phyloP scores from a whole-genome alignment of 2,888 invertebrate species.

The Stomorhina lunata region DNA sequence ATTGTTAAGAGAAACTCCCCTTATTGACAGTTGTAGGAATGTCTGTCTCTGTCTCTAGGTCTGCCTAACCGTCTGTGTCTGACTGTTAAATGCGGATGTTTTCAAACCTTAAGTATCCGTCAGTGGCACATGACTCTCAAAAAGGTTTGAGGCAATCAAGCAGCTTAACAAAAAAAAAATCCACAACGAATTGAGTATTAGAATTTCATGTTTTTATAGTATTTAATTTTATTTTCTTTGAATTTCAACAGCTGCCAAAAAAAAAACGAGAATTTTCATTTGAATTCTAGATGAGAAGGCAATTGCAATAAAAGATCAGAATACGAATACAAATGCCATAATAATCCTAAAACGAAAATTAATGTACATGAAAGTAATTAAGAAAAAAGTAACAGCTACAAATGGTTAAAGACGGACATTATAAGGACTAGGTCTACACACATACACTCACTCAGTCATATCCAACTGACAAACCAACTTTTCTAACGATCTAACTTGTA shows the following conservation, averaged over 20 bases:
- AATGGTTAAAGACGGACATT: too few relatives aligned
- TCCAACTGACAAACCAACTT: neutral
- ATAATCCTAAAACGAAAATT: slow-evolving; percentile 22
- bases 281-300: slow-evolving; percentile 41
- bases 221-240: slow-evolving; percentile 36
- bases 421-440: slow-evolving; percentile 9
- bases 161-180: slow-evolving; percentile 19
- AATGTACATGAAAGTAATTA: slow-evolving; percentile 53
- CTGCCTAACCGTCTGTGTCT: too few relatives aligned
- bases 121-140: slow-evolving; percentile 55
- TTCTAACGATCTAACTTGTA: too few relatives aligned
- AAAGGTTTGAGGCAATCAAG: slow-evolving; percentile 38
- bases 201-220: slow-evolving; percentile 37
- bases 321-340: neutral
- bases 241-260: slow-evolving; percentile 61
- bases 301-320: slow-evolving; percentile 5
- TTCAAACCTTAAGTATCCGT: slow-evolving; percentile 43
- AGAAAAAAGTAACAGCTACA: slow-evolving; percentile 32
- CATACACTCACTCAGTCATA: slow-evolving; percentile 15
- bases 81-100: slow-evolving; percentile 61
- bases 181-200: slow-evolving; percentile 6
- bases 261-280: slow-evolving; percentile 11
- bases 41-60: too few relatives aligned
- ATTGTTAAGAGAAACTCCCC: too few relatives aligned
- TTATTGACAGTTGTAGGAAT: slow-evolving; percentile 38